These are phyloP conservation scores for Eospalax fontanierii DNA, from an alignment of 2,797 vertebrate species.

Conservation along the genomic window DNA sequence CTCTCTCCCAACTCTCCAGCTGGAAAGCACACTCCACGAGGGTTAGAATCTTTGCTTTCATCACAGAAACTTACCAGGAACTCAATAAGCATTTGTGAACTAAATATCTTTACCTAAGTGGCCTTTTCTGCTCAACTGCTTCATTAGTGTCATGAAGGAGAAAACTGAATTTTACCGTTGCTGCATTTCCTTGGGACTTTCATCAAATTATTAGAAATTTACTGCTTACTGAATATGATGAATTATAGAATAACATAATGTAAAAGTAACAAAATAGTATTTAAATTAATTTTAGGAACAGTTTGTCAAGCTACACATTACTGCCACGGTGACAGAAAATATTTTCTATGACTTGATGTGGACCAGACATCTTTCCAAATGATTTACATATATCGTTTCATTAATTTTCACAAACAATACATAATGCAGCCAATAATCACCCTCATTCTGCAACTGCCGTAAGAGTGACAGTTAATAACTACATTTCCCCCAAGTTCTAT, in stretches of 20 bases:
- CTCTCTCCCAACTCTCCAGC: background rate
- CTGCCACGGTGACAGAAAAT: background rate
- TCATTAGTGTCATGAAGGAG: background rate
- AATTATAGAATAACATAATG: background rate
- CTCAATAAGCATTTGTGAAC: background rate
- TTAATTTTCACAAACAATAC: conserved; percentile 32
- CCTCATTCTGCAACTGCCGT: background rate
- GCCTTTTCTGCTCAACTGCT: background rate
- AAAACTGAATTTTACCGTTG: conserved; percentile 8
- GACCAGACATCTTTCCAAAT: background rate
- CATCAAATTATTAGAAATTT: background rate
- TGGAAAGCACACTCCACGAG: background rate
- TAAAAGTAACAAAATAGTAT: background rate
- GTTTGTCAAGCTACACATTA: conserved; percentile 6
- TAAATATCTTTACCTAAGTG: background rate
- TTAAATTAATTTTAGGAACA: conserved; percentile 51
- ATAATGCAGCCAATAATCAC: background rate
- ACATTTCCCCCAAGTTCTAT: background rate
- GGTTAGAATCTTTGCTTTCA: background rate
- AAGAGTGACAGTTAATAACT: background rate
- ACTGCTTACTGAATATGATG: background rate
- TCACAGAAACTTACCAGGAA: background rate
- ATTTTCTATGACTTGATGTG: conserved; percentile 34
- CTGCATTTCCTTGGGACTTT: background rate
- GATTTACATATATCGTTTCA: conserved; percentile 34